Percentiles rank a stretch among this genome's conserved stretches.
These are phyloP conservation scores for Melanotaenia nigrans DNA, from an alignment of 2,797 vertebrate species.

Conservation along the genomic window DNA sequence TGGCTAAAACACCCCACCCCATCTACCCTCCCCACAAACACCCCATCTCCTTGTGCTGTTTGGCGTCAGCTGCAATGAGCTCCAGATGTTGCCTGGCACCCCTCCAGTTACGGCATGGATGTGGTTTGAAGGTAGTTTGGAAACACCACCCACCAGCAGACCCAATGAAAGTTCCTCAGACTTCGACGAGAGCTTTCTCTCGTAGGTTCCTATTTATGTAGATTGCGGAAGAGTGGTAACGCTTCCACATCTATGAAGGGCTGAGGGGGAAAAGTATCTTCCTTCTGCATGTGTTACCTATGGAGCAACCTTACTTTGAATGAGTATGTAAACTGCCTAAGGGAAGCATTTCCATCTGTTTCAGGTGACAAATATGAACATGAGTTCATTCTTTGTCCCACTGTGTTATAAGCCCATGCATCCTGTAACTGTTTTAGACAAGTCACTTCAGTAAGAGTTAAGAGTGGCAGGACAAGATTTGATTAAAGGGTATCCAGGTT, in stretches of 20 bases:
- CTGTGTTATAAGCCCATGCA: conserved; percentile 1
- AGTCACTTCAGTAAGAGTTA: not conserved
- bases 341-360: conserved; percentile 59
- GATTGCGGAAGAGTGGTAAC: conserved; percentile 8
- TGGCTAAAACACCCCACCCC: conserved; percentile 51
- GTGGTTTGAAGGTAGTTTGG: conserved; percentile 83
- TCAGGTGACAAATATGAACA: conserved; percentile 34
- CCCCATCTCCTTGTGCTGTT: conserved; percentile 75
- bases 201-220: conserved; percentile 22
- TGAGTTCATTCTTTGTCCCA: conserved; percentile 25
- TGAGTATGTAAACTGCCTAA: conserved; percentile 49
- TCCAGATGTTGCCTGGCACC: conserved; percentile 85
- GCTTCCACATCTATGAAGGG: conserved; percentile 24
- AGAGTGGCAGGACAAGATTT: conserved; percentile 9
- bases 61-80: conserved; percentile 86
- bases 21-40: conserved; percentile 54
- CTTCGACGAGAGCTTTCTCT: conserved; percentile 59
- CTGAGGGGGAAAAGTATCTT: conserved; percentile 26
- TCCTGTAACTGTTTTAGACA: not conserved
- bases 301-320: conserved; percentile 53
- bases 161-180: conserved; percentile 81
- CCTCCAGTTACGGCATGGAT: conserved; percentile 80
- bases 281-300: conserved; percentile 55
- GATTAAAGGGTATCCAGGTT: not conserved
- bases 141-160: conserved; percentile 80